Conservation (phyloP, 1,140 invertebrate genomes). For the Bombus affinis region DNA sequence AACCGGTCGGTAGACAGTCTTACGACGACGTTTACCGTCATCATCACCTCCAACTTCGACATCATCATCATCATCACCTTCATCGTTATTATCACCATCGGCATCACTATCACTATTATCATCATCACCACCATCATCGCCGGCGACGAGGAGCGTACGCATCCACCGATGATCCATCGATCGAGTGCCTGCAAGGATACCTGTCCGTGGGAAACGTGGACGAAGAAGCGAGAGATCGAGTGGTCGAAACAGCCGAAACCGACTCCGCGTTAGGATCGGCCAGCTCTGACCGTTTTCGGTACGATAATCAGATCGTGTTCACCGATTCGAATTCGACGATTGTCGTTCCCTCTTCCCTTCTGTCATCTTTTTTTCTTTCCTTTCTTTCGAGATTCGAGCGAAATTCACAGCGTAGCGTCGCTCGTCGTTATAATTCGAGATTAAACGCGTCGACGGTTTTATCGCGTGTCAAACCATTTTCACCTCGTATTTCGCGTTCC, state of each 20-base stretch:
- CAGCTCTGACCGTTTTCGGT: constrained; percentile 69
- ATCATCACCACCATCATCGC: constrained; percentile 51
- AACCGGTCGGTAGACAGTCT: constrained; percentile 69
- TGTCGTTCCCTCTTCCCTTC: neutral
- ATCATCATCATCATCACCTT: constrained; percentile 36
- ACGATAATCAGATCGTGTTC: constrained; percentile 71
- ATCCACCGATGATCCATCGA: constrained; percentile 56
- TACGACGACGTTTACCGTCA: constrained; percentile 76
- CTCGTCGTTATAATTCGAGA: constrained; percentile 25
- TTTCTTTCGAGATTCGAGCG: neutral
- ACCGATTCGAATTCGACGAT: neutral
- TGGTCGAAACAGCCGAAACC: constrained; percentile 62
- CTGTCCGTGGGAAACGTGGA: constrained; percentile 65
- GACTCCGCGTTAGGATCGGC: constrained; percentile 58
- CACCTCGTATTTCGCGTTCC: constrained; percentile 58
- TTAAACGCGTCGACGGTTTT: constrained; percentile 67
- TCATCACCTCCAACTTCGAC: constrained; percentile 66
- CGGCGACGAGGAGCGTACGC: constrained; percentile 67
- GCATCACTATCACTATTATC: constrained; percentile 53
- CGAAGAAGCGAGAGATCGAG: constrained; percentile 62
- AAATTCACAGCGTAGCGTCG: neutral
- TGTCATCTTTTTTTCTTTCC: neutral
- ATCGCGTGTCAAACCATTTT: constrained; percentile 73
- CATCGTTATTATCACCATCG: constrained; percentile 62
- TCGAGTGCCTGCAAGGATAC: constrained; percentile 72